Evolutionary conservation across 1,140 invertebrate genomes (phyloP), one percentile per base, ranked within the genome.

Genomic region (Coelopa frigida): DNA sequence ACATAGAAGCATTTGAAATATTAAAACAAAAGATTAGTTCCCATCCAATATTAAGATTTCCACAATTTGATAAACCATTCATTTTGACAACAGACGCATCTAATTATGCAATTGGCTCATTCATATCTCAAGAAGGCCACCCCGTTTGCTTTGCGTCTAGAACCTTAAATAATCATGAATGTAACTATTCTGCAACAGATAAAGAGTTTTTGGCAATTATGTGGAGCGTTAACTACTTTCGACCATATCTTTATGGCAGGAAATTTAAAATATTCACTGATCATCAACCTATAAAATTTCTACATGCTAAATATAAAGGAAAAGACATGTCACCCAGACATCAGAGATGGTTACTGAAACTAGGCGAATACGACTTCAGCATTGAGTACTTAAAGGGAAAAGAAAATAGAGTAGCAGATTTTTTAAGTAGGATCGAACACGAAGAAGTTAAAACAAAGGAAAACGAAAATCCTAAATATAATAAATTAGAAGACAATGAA

Each of bases 1-100:
- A 35, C n/a, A 33, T 45, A 14, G 18, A 17, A 35, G n/a, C 12
- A 6, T 45, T 45, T 45, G 32, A 45, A 14, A 36, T 36, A 36
- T 7, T 45, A 5, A 45, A 45, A 36, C 15, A 23, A 24, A 15
- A 26, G 17, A 18, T 45, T 26, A 10, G 11, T 20, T 12, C 12
- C n/a, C 32, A 33, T 21, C 32, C 32, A 22, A 45, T 35, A 26
- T 41, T 26, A 41, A 10, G 22, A 41, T 22, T 24, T 27, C 22
- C 18, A 41, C 22, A 41, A 26, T 8, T 22, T 23, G 12, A 26
- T 5, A 6, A 18, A 41, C 20, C 14, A 12, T 8, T 22, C n/a
- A n/a, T n/a, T n/a, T n/a, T n/a, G n/a, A n/a, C n/a, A n/a, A n/a
- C n/a, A n/a, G n/a, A n/a, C n/a, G n/a, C n/a, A n/a, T n/a, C n/a